Evolutionary conservation across 2,113 vertebrate genomes (phyloP), one percentile per base, ranked within the genome.

Genomic region (Ariopsis seemanni): DNA sequence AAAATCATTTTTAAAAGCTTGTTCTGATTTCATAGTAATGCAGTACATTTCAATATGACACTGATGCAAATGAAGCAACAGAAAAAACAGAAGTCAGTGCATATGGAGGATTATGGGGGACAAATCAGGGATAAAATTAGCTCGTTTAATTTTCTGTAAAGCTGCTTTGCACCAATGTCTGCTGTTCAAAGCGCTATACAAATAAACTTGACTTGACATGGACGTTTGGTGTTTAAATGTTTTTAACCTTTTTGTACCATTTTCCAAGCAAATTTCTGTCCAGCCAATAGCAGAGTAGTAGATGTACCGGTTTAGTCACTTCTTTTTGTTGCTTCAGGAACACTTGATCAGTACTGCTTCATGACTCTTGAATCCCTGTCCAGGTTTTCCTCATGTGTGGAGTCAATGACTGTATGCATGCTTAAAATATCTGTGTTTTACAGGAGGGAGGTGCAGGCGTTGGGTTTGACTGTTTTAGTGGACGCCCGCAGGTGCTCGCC

Each of bases 401-500:
- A 78, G 25, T 17, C 42, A 42, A 4, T 42, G 42, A 48, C 50
- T 57, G 52, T 11, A 52, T 34, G 62, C 14, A 25, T 69, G n/a
- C 74, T 65, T 67, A 20, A 52, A n/a, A 50, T 82, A n/a, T 62
- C 27, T 83, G 17, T 57, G 34, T 69, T 20, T 69, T 85, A 53
- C 90, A 97, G 97, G 88, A 93, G 92, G 0, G 93, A 96, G 84
- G 93, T 95, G 53, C 95, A 94, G 87, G 91, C 93, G 30, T 84
- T 96, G 89, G 97, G 96, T 55, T 89, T 97, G 58, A 97, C 96
- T 0, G 91, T 97, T n/a, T 91, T 97, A 4, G 94, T 97, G 87
- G 96, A 97, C 74, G 95, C 96, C 75, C 95, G 94, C 17, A 93
- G 94, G 86, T 96, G 95, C 86, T 94, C 94, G 1, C 96, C 96